A percentile compares a stretch with the other conserved stretches of the same genome.
phyloP scores from a whole-genome alignment of 2,888 invertebrate species.

The Odontothrips loti region DNA sequence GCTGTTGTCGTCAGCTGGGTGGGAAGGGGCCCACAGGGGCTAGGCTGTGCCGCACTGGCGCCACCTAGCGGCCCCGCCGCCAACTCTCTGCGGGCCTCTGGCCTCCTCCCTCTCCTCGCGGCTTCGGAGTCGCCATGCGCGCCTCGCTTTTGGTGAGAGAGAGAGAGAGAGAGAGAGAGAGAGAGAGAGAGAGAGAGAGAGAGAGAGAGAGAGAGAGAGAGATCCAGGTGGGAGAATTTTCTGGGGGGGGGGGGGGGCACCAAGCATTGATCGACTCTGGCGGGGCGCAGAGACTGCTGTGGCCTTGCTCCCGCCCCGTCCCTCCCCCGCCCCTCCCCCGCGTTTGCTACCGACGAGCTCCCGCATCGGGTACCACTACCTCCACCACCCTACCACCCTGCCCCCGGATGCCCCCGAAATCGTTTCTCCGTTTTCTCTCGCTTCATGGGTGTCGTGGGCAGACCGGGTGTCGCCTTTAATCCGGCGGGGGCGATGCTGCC shows the following conservation, averaged over 20 bases:
- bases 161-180: constrained; percentile 25
- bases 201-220: constrained; percentile 31
- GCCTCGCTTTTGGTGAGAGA: not conserved
- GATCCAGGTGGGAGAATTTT: constrained; percentile 38
- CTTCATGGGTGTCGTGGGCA: not conserved
- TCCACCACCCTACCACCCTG: constrained; percentile 27
- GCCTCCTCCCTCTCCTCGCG: constrained; percentile 36
- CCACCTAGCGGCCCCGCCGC: constrained; percentile 29
- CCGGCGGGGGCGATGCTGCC: too few species aligned
- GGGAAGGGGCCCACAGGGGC: not conserved
- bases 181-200: constrained; percentile 26
- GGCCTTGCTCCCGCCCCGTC: constrained; percentile 27
- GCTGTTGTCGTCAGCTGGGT: constrained; percentile 22
- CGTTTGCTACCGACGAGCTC: not conserved
- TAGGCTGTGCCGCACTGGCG: not conserved
- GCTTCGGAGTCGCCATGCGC: constrained; percentile 34
- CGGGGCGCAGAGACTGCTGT: constrained; percentile 29
- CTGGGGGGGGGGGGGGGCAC: constrained; percentile 32
- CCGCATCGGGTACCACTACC: not conserved
- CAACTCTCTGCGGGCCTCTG: not conserved
- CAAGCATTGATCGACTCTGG: constrained; percentile 33
- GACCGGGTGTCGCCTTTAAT: not conserved
- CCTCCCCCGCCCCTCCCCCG: constrained; percentile 27
- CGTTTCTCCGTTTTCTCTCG: not conserved
- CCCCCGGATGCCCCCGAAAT: not conserved